Evolutionary conservation across 2,113 vertebrate species (phyloP).

Genomic region (Cyanoramphus novaezelandiae): DNA sequence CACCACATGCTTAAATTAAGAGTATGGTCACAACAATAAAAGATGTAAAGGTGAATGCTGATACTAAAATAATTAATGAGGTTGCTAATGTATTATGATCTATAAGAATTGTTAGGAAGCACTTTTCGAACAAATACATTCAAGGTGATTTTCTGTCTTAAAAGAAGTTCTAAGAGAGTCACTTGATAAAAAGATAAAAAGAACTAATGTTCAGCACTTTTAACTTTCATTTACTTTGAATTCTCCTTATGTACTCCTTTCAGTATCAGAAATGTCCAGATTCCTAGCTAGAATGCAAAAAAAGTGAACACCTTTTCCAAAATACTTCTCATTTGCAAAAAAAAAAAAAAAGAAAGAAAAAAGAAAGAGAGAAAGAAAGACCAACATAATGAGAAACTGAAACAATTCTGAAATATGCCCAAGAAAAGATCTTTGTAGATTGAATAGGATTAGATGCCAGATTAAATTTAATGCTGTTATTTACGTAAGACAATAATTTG

Average conservation of each 20-base stretch:
- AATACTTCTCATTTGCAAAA: neutral
- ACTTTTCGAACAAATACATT: neutral
- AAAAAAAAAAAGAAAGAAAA: neutral
- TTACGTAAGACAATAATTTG: slow-evolving; percentile 44
- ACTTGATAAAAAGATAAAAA: neutral
- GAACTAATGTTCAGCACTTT: neutral
- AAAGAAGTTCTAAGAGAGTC: neutral
- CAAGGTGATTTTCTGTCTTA: neutral
- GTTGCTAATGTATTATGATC: neutral
- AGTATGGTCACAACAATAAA: neutral
- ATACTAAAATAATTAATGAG: neutral
- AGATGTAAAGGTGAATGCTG: neutral
- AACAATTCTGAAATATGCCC: neutral
- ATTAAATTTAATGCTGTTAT: neutral
- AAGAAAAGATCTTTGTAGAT: slow-evolving; percentile 13
- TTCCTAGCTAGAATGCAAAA: slow-evolving; percentile 17
- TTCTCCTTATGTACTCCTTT: neutral
- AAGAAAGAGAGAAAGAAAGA: neutral
- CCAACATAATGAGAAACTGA: slow-evolving; percentile 16
- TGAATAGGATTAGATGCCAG: neutral
- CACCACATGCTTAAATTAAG: neutral
- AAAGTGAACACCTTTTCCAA: slow-evolving; percentile 24
- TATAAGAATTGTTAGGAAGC: neutral
- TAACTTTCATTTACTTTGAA: neutral
- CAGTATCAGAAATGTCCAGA: slow-evolving; percentile 1